A percentile compares a stretch with the other conserved stretches of the same genome.
These are phyloP conservation scores for Aleadryas rufinucha DNA, from an alignment of 2,113 vertebrate species.

Conservation along the genomic window DNA sequence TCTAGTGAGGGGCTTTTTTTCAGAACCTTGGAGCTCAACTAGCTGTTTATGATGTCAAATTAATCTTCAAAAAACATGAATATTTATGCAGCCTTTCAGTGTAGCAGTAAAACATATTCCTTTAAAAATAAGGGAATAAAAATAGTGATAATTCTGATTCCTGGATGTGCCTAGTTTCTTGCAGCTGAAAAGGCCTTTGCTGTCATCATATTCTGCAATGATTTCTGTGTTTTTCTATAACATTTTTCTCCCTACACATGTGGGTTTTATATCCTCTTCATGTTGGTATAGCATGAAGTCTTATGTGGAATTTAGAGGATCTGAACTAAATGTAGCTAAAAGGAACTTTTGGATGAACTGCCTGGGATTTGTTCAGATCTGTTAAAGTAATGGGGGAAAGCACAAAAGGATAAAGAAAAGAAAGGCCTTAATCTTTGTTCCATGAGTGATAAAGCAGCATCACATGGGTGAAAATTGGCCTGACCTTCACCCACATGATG, in stretches of 20 bases:
- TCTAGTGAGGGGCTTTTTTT: not conserved
- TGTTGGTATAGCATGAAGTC: conserved; percentile 55
- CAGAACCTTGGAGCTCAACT: not conserved
- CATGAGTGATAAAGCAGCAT: conserved; percentile 76
- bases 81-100: not conserved
- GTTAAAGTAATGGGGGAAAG: conserved; percentile 77
- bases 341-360: conserved; percentile 75
- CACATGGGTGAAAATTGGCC: conserved; percentile 79
- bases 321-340: conserved; percentile 74
- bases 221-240: conserved; percentile 57
- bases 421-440: conserved; percentile 79
- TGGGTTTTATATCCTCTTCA: conserved; percentile 62
- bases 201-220: conserved; percentile 23
- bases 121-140: not conserved
- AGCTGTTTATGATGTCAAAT: not conserved
- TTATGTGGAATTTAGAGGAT: conserved; percentile 73
- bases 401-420: conserved; percentile 79
- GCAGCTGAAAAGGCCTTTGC: conserved; percentile 10
- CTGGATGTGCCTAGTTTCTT: not conserved
- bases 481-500: conserved; percentile 79
- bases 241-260: conserved; percentile 45
- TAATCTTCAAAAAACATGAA: not conserved
- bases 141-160: not conserved
- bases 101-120: not conserved
- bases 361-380: conserved; percentile 75